Conservation (phyloP, 92 coral and sea anemone genomes). For the Epizoanthus rinbou region DNA sequence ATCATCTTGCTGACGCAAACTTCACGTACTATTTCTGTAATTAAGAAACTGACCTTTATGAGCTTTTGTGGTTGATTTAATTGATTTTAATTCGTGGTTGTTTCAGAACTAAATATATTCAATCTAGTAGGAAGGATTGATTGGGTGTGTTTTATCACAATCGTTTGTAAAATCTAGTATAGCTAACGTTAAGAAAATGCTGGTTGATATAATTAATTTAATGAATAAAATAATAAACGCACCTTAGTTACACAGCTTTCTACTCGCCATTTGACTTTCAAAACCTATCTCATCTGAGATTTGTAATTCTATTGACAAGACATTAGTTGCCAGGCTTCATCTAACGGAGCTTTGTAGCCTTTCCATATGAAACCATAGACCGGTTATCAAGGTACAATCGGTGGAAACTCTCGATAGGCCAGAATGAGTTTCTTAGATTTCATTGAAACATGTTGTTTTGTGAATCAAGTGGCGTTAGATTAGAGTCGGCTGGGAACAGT, state of each 20-base stretch:
- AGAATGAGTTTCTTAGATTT: background rate
- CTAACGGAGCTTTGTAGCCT: background rate
- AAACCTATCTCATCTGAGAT: background rate
- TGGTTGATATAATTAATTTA: background rate
- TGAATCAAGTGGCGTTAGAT: background rate
- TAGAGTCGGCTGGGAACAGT: background rate
- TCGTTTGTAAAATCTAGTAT: conserved; percentile 1
- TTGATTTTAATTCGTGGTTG: too few species aligned
- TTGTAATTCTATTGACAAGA: background rate
- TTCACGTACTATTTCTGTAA: too few species aligned
- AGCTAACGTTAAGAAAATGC: background rate
- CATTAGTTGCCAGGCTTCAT: background rate
- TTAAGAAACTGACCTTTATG: too few species aligned
- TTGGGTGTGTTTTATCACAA: background rate
- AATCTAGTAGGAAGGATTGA: too few species aligned
- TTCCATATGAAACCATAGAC: too few species aligned
- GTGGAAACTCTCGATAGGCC: background rate
- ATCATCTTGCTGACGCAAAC: too few species aligned
- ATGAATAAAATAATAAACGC: background rate
- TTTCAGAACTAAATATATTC: too few species aligned
- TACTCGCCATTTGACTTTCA: background rate
- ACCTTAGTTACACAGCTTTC: background rate
- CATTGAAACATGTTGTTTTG: background rate
- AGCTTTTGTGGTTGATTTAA: too few species aligned
- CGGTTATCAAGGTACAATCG: background rate